Evolutionary conservation across 2,113 vertebrate genomes (phyloP), one percentile per base, ranked within the genome.

Genomic region (Petroica traversi): DNA sequence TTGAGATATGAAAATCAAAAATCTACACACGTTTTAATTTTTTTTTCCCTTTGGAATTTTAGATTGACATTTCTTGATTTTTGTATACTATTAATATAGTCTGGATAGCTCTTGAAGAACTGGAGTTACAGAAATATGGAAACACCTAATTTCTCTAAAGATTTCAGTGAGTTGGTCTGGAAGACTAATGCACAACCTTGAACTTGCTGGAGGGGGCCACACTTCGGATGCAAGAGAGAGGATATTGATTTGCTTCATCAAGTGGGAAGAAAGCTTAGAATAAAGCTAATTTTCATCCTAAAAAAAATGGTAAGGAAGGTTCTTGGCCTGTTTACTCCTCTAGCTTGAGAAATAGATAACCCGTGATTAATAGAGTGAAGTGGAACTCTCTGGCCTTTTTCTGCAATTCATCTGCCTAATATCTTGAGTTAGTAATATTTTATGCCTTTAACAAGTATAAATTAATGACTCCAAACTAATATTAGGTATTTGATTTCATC

Each of bases 1-100:
- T 11, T 49, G 16, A 58, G 23, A 45, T 16, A 19, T 0, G 1
- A 62, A 59, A 85, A 61, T 29, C 0, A 7, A n/a, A 82, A 72
- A 46, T 2, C 3, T 46, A 17, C 36, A 4, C 7, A 31, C 3
- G 3, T 38, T 88, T 66, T 79, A 14, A 19, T 11, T 23, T 14
- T 43, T 20, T 58, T 28, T 36, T 20, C n/a, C n/a, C 34, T 85
- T 76, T 13, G 33, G 7, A 18, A 6, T 18, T 83, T 51, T 36
- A 22, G 19, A 16, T 40, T 71, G 15, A 36, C 6, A 34, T 29
- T 20, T 54, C 19, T 62, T 83, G 4, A 9, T 16, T 72, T 64
- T 67, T 52, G 2, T 34, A 3, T 62, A 6, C 6, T 38, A 2
- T 41, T 66, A 38, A 2, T 19, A 4, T 58, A 48, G 19, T 14